Evolutionary conservation across 1,140 invertebrate species (phyloP).

Genomic region (Megalopta genalis): DNA sequence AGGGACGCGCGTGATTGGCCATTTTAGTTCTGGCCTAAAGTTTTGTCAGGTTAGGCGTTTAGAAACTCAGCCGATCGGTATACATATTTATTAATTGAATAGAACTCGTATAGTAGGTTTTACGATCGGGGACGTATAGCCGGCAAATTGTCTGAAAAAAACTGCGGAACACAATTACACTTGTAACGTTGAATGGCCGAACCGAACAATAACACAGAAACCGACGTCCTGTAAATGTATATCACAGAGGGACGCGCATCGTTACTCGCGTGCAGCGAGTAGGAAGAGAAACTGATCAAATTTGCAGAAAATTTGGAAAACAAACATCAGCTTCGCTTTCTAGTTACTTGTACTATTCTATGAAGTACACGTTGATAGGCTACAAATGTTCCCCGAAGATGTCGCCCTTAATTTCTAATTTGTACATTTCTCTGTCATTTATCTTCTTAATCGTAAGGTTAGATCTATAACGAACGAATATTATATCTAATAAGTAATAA

Average conservation of each 20-base stretch:
- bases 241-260: not conserved
- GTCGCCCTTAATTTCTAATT: no score
- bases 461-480: no score
- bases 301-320: not conserved
- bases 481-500: no score
- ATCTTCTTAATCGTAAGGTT: no score
- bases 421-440: no score
- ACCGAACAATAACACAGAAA: not conserved
- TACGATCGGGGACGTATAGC: not conserved
- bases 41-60: slow-evolving; percentile 31
- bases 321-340: not conserved
- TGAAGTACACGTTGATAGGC: no score
- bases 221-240: not conserved
- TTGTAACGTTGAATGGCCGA: not conserved
- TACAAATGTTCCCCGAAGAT: no score
- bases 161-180: not conserved
- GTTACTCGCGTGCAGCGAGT: not conserved
- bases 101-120: not conserved
- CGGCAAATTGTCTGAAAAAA: not conserved
- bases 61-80: slow-evolving; percentile 12
- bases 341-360: not conserved
- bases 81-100: not conserved
- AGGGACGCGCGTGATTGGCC: not conserved
- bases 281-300: not conserved
- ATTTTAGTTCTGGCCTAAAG: slow-evolving; percentile 3